phyloP scores from a whole-genome alignment of 2,888 invertebrate species.

The Agonopterix arenella region DNA sequence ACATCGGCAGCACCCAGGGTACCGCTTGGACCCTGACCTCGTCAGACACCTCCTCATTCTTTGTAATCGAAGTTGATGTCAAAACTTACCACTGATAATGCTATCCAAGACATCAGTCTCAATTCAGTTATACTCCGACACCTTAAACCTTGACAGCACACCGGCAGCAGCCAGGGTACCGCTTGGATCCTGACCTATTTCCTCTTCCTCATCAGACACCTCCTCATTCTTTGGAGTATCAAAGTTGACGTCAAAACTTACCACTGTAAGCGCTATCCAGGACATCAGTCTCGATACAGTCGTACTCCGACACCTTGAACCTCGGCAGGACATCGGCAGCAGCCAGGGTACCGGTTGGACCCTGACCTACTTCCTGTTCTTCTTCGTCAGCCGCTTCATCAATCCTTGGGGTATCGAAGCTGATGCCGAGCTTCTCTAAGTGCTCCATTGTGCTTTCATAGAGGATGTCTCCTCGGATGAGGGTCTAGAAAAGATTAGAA shows the following conservation, averaged over 20 bases:
- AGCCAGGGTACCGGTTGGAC: conserved; percentile 38
- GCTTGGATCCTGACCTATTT: conserved; percentile 5
- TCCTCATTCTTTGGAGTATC: conserved; percentile 1
- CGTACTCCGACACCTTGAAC: conserved; percentile 52
- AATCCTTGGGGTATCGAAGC: conserved; percentile 30
- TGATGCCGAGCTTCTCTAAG: conserved; percentile 53
- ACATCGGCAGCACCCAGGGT: no score
- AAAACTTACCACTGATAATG: no score
- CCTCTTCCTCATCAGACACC: conserved; percentile 27
- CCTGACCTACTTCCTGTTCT: conserved; percentile 4
- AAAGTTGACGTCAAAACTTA: conserved; percentile 17
- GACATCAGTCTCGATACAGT: conserved; percentile 63
- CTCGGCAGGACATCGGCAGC: conserved; percentile 55
- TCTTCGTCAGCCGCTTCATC: conserved; percentile 36
- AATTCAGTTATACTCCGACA: no score
- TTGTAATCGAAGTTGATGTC: no score
- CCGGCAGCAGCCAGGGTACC: conserved; percentile 55
- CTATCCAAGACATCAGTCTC: no score
- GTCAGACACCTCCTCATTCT: no score
- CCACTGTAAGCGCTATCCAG: conserved; percentile 49
- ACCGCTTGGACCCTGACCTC: no score
- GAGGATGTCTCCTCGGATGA: conserved; percentile 51
- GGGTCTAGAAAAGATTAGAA: conserved; percentile 23
- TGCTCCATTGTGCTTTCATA: conserved; percentile 61
- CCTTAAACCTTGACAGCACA: conserved; percentile 51